A percentile compares a stretch with the other conserved stretches of the same genome.
These are phyloP conservation scores for Ascaphus truei DNA, from an alignment of 2,113 vertebrate genomes.

Conservation along the genomic window DNA sequence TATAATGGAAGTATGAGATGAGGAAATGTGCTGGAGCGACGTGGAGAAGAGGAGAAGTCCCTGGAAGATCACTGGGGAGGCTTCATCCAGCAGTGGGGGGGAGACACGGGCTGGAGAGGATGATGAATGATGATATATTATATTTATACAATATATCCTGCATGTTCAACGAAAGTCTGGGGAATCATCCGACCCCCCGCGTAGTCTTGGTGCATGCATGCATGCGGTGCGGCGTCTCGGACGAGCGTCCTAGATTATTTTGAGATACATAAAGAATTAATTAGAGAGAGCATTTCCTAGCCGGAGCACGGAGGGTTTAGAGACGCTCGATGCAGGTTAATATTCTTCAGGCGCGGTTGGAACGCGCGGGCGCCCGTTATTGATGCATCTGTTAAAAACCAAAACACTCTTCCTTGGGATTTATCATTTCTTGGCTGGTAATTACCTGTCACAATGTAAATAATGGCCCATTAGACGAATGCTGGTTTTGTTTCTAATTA, in stretches of 20 bases:
- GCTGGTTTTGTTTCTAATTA: constrained; percentile 39
- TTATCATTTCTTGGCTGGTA: constrained; percentile 38
- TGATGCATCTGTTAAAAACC: constrained; percentile 38
- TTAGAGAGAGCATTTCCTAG: constrained; percentile 13
- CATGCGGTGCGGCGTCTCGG: neutral
- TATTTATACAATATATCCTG: too few species aligned
- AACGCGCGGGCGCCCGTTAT: constrained; percentile 22
- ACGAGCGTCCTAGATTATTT: neutral
- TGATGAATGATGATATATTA: too few species aligned
- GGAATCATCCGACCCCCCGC: too few species aligned
- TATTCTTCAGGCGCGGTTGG: constrained; percentile 9
- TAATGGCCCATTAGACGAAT: constrained; percentile 39
- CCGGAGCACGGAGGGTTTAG: neutral
- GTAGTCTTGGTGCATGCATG: too few species aligned
- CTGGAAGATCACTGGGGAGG: too few species aligned
- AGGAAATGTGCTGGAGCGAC: too few species aligned
- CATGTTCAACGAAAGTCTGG: too few species aligned
- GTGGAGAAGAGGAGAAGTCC: too few species aligned
- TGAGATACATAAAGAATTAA: constrained; percentile 21
- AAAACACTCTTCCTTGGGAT: constrained; percentile 36
- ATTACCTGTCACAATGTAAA: constrained; percentile 38
- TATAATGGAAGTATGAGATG: too few species aligned
- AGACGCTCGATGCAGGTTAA: constrained; percentile 23
- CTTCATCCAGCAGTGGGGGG: too few species aligned
- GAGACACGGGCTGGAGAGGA: too few species aligned